Base-by-base conservation (phyloP, 2,113 vertebrate genomes). In the Neogale vison region DNA sequence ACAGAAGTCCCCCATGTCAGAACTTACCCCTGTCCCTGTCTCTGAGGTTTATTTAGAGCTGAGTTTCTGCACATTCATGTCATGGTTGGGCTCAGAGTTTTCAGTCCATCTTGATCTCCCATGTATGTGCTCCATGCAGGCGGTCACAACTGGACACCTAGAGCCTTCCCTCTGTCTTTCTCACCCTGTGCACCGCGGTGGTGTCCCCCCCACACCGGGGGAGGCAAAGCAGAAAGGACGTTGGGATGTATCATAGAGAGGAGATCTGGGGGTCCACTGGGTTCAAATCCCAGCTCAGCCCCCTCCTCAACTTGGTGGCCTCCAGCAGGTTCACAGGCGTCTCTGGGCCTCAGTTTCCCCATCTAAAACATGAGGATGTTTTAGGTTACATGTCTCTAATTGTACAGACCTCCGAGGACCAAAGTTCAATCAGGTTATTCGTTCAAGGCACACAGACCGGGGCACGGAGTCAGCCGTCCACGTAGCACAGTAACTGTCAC, bases 291-390 rank as follows among this genome's bases (percentile, higher is more conserved):
- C 50, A 81, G 24, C 63, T 87, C 7, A 9, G 47, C 6, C 21
- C 23, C 15, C 61, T 80, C 15, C 31, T 63, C 69, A 93, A 42
- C 23, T 47, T 7, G 31, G 36, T 71, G 55, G 29, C 26, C 34
- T n/a, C 4, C 2, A 39, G 36, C 18, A 47, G 65, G 1, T 77
- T 71, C 76, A 59, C 31, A 21, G 45, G 81, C 4, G 11, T 69
- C 55, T 85, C 61, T 88, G 65, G 82, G 77, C 80, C 69, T 88
- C 74, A 29, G 69, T 74, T 79, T 88, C 4, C 21, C 87, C 72
- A 42, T n/a, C n/a, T 83, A 15, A 45, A 77, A 91, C 88, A 39
- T 26, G 31, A 59, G 26, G 52, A 10, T 61, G 39, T 42, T 34
- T 52, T 52, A 52, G 50, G 15, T 52, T 15, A 52, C 50, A 52